Evolutionary conservation across 2,113 vertebrate genomes (phyloP).

Genomic region (Megaptera novaeangliae): DNA sequence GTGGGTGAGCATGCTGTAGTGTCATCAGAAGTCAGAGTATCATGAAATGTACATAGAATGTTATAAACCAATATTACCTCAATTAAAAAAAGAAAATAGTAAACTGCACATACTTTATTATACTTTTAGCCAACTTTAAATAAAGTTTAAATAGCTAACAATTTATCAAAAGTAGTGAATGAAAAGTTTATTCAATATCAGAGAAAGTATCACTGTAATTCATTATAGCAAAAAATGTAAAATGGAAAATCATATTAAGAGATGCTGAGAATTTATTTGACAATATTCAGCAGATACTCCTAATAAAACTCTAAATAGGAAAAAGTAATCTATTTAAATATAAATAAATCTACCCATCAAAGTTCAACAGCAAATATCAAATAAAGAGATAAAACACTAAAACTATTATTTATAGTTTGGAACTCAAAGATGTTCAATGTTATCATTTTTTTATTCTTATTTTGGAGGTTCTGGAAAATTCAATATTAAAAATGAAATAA

Average conservation of each 20-base stretch:
- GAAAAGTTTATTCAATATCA: neutral
- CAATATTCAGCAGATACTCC: neutral
- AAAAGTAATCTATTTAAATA: constrained; percentile 6
- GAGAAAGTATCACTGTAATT: neutral
- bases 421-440: neutral
- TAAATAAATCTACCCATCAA: constrained; percentile 2
- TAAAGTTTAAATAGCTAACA: neutral
- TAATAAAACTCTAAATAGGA: neutral
- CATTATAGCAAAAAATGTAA: neutral
- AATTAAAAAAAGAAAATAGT: too few relatives aligned
- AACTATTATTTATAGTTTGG: neutral
- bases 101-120: too few relatives aligned
- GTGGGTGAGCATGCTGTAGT: too few relatives aligned
- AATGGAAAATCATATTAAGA: neutral
- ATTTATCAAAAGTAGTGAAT: neutral
- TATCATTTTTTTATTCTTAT: neutral
- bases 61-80: too few relatives aligned
- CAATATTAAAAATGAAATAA: constrained; percentile 36
- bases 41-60: too few relatives aligned
- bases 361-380: constrained; percentile 1
- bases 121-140: too few relatives aligned
- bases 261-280: neutral
- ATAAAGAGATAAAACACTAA: neutral
- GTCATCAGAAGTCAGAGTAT: too few relatives aligned
- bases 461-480: neutral